Evolutionary conservation across 2,888 invertebrate species (phyloP).

Genomic region (Habrosyne pyritoides): DNA sequence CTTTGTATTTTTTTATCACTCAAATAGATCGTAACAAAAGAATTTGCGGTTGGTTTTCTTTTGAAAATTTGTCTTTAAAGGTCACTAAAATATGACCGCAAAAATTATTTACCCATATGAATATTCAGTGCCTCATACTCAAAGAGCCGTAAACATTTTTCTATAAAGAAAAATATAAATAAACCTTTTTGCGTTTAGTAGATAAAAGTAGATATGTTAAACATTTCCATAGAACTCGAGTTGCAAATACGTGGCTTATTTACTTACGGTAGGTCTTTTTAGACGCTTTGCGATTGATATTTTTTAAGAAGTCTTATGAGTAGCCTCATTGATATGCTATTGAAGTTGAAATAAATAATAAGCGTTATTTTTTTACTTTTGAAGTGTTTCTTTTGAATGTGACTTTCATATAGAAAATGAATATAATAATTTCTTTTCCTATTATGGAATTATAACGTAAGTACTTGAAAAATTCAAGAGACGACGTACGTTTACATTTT

Average conservation of each 20-base stretch:
- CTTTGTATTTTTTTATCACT: slow-evolving; percentile 4
- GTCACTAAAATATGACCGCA: slow-evolving; percentile 21
- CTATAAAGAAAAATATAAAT: slow-evolving; percentile 40
- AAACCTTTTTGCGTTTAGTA: slow-evolving; percentile 39
- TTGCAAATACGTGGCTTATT: slow-evolving; percentile 49
- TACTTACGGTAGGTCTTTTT: slow-evolving; percentile 32
- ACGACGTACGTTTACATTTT: no score
- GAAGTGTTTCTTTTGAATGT: slow-evolving; percentile 51
- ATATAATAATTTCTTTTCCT: slow-evolving; percentile 15
- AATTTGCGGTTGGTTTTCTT: slow-evolving; percentile 5
- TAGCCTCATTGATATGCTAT: slow-evolving; percentile 44
- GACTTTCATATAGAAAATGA: slow-evolving; percentile 33
- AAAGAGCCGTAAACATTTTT: slow-evolving; percentile 40
- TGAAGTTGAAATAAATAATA: slow-evolving; percentile 55
- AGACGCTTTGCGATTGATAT: slow-evolving; percentile 28
- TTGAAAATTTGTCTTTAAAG: slow-evolving; percentile 6
- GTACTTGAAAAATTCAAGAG: no score
- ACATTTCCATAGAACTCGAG: slow-evolving; percentile 43
- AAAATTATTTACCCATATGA: slow-evolving; percentile 44
- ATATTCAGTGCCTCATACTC: slow-evolving; percentile 50
- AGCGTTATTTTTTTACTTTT: slow-evolving; percentile 44
- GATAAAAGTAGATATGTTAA: slow-evolving; percentile 50
- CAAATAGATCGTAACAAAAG: slow-evolving; percentile 6
- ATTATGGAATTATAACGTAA: no score
- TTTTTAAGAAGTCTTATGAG: slow-evolving; percentile 39